Evolutionary conservation across 2,888 invertebrate genomes (phyloP).

Genomic region (Dolichomitus sp.): DNA sequence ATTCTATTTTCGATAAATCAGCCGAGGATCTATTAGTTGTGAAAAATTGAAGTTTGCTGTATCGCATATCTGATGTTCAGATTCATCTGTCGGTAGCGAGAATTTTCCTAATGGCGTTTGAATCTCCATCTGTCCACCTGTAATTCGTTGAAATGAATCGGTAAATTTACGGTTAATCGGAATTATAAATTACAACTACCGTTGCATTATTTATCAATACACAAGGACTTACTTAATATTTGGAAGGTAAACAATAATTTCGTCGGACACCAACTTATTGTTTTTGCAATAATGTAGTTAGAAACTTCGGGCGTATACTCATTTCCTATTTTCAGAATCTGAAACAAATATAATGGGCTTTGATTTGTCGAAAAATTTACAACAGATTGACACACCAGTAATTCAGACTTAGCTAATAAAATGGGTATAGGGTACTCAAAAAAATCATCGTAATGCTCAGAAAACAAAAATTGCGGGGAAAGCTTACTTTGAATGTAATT

Average conservation of each 20-base stretch:
- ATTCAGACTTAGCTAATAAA: no score
- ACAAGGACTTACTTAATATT: constrained; percentile 63
- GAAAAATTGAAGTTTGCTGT: constrained; percentile 53
- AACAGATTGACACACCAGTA: no score
- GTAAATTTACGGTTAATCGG: neutral
- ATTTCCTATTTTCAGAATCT: constrained; percentile 83
- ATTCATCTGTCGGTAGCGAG: constrained; percentile 45
- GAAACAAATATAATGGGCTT: constrained; percentile 54
- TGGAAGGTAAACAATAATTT: constrained; percentile 59
- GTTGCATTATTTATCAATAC: neutral
- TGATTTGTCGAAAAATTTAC: no score
- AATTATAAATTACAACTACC: neutral
- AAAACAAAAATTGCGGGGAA: no score
- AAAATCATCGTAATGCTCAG: no score
- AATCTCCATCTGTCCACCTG: constrained; percentile 63
- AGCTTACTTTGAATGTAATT: constrained; percentile 75
- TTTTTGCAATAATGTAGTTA: constrained; percentile 81
- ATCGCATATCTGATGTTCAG: constrained; percentile 6
- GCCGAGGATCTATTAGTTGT: constrained; percentile 66
- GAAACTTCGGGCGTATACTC: constrained; percentile 85
- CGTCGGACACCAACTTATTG: constrained; percentile 69
- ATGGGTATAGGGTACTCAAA: no score
- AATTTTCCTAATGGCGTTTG: constrained; percentile 67
- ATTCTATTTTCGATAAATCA: constrained; percentile 57
- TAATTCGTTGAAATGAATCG: constrained; percentile 1